Conservation (phyloP, 2,888 invertebrate genomes). For the Campoplex capitator region DNA sequence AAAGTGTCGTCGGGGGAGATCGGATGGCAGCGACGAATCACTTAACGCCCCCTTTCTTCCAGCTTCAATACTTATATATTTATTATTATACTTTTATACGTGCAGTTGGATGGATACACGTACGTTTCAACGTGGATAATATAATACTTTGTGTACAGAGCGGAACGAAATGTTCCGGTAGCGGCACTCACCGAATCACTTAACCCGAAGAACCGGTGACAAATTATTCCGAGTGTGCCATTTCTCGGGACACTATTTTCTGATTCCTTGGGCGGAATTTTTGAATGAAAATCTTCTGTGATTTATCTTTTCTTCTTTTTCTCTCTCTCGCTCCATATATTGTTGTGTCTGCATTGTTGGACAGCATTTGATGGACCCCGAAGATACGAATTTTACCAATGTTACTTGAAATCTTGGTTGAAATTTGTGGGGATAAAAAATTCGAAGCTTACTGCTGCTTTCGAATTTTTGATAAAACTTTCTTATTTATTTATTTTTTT, state of each 20-base stretch:
- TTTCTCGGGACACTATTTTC: slow-evolving; percentile 40
- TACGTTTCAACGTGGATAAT: not conserved
- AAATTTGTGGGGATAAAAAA: not conserved
- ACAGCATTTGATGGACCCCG: not conserved
- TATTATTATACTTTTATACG: slow-evolving; percentile 6
- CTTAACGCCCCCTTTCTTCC: slow-evolving; percentile 74
- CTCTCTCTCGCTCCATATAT: not conserved
- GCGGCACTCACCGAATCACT: slow-evolving; percentile 69
- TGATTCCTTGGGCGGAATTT: slow-evolving; percentile 51
- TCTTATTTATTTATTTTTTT: too few relatives aligned
- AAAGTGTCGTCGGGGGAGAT: slow-evolving; percentile 51
- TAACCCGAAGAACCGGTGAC: slow-evolving; percentile 74
- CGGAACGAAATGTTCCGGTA: slow-evolving; percentile 50
- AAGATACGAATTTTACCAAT: not conserved
- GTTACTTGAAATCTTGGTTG: not conserved
- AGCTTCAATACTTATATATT: not conserved
- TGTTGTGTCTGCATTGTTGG: not conserved
- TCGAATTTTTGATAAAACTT: not conserved
- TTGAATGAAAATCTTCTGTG: slow-evolving; percentile 31
- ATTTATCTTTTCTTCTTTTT: slow-evolving; percentile 31
- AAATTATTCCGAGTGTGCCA: slow-evolving; percentile 75
- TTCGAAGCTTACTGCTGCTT: not conserved
- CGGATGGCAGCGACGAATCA: slow-evolving; percentile 81
- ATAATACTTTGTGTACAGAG: slow-evolving; percentile 2
- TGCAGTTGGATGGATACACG: slow-evolving; percentile 1